Percentiles rank a stretch among this genome's conserved stretches.
Conservation (phyloP, 2,888 invertebrate species). For the Parthenolecanium corni region DNA sequence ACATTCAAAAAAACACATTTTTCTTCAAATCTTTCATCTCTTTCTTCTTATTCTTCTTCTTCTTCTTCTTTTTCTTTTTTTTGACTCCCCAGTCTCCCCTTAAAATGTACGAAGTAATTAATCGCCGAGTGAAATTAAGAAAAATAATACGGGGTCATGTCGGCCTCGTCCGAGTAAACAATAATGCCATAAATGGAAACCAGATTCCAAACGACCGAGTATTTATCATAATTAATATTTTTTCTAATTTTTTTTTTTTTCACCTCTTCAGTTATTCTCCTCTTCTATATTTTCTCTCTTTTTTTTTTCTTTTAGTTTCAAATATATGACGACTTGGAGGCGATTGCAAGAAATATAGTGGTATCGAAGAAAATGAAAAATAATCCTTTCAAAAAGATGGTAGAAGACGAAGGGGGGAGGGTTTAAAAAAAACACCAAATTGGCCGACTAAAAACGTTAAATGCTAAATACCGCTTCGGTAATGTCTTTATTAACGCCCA, state of each 20-base stretch:
- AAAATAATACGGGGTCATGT: constrained; percentile 26
- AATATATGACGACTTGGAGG: neutral
- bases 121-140: constrained; percentile 20
- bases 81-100: too few relatives aligned
- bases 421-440: neutral
- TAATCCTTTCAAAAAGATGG: constrained; percentile 26
- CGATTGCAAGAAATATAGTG: constrained; percentile 19
- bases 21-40: constrained; percentile 4
- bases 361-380: constrained; percentile 24
- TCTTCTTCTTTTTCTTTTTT: neutral
- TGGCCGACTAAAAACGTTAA: constrained; percentile 19
- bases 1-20: neutral
- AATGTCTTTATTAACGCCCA: constrained; percentile 25
- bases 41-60: too few relatives aligned
- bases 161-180: constrained; percentile 28
- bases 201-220: constrained; percentile 17
- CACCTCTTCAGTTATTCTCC: too few relatives aligned
- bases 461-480: constrained; percentile 23
- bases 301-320: neutral
- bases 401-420: neutral
- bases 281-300: neutral
- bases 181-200: constrained; percentile 27
- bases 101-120: constrained; percentile 18
- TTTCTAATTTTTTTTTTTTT: neutral
- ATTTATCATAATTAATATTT: constrained; percentile 25